These are phyloP conservation scores for Rhincodon typus DNA, from an alignment of 2,797 vertebrate species.

Conservation along the genomic window DNA sequence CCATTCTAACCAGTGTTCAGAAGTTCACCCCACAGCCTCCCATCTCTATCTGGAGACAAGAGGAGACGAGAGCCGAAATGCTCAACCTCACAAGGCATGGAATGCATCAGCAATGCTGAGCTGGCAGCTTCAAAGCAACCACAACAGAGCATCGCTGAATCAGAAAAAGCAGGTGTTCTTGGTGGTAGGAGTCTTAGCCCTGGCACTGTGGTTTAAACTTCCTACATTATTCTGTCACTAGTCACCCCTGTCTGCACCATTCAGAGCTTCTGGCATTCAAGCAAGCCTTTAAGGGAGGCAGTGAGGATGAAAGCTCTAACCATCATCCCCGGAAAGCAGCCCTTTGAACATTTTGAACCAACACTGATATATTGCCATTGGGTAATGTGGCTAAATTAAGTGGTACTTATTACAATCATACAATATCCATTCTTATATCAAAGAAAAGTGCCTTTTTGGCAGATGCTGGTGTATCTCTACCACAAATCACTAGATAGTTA, in stretches of 20 bases:
- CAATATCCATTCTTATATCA: too few relatives aligned
- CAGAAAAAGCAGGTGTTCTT: neutral
- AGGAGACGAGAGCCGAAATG: neutral
- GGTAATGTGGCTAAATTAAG: neutral
- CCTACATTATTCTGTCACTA: too few relatives aligned
- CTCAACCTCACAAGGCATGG: neutral
- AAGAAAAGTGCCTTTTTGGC: too few relatives aligned
- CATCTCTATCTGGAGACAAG: neutral
- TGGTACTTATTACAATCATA: too few relatives aligned
- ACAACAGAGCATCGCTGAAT: neutral
- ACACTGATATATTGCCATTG: neutral
- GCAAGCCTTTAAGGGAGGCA: too few relatives aligned
- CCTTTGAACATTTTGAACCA: neutral
- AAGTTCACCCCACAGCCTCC: neutral
- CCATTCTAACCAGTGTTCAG: neutral
- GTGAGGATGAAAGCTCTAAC: neutral
- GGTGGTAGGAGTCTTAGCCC: neutral
- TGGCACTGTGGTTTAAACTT: neutral
- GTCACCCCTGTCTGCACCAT: neutral
- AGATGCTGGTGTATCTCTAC: too few relatives aligned
- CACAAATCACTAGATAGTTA: too few relatives aligned
- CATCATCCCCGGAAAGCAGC: neutral
- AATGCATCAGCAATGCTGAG: slow-evolving; percentile 1
- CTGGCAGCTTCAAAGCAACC: slow-evolving; percentile 9
- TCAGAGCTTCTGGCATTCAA: neutral